Conservation (phyloP, 1,140 invertebrate genomes). For the Sycophila sp. region DNA sequence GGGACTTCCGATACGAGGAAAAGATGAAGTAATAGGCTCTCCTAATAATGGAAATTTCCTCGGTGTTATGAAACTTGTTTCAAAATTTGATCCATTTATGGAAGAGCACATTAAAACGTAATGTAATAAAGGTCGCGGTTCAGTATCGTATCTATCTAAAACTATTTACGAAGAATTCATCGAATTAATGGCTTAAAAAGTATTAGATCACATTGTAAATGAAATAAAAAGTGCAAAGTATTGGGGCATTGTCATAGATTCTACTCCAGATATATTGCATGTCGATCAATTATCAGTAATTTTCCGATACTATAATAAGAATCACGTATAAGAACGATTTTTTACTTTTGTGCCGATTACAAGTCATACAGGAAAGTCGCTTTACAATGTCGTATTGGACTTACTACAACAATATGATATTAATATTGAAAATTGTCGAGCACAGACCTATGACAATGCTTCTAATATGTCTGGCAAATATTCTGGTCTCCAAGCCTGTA, state of each 20-base stretch:
- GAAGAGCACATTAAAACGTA: slow-evolving; percentile 34
- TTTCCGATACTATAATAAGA: slow-evolving; percentile 42
- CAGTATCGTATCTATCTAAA: slow-evolving; percentile 38
- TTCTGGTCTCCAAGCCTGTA: background rate
- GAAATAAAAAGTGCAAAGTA: slow-evolving; percentile 35
- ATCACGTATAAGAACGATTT: slow-evolving; percentile 44
- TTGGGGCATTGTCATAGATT: slow-evolving; percentile 47
- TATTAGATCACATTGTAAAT: slow-evolving; percentile 7
- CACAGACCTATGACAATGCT: slow-evolving; percentile 37
- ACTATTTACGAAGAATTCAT: slow-evolving; percentile 53
- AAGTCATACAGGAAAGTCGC: slow-evolving; percentile 43
- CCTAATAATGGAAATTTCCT: slow-evolving; percentile 45
- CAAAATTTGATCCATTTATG: slow-evolving; percentile 44
- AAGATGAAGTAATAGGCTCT: slow-evolving; percentile 43
- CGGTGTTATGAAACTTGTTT: slow-evolving; percentile 43
- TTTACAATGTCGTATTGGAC: slow-evolving; percentile 18
- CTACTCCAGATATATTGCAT: slow-evolving; percentile 55
- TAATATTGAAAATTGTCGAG: background rate
- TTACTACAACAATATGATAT: background rate
- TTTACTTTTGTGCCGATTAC: slow-evolving; percentile 42
- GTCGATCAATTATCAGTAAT: slow-evolving; percentile 54
- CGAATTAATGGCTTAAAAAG: slow-evolving; percentile 6
- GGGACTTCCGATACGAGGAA: slow-evolving; percentile 43
- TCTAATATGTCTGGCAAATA: slow-evolving; percentile 3
- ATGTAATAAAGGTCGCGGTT: slow-evolving; percentile 38